A percentile compares a stretch with the other conserved stretches of the same genome.
Conservation (phyloP, 2,888 invertebrate genomes). For the Cheilosia soror region DNA sequence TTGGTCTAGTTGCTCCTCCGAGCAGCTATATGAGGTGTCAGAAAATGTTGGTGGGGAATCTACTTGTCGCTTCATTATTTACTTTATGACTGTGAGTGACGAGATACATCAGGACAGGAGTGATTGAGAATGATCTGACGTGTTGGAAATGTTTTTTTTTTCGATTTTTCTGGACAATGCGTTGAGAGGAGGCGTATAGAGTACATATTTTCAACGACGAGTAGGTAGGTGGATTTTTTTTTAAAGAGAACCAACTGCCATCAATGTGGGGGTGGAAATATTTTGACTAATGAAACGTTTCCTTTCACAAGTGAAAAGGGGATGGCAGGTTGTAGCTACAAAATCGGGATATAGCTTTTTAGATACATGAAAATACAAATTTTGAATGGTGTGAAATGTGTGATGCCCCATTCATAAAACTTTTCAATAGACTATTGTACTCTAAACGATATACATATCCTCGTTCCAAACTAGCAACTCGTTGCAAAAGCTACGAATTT, state of each 20-base stretch:
- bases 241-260: conserved; percentile 19
- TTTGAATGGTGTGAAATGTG: too few species aligned
- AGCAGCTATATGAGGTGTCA: conserved; percentile 13
- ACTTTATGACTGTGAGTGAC: conserved; percentile 40
- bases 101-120: neutral
- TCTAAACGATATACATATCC: too few species aligned
- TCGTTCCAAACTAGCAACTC: too few species aligned
- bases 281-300: conserved; percentile 16
- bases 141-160: conserved; percentile 4
- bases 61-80: conserved; percentile 41
- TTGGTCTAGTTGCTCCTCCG: neutral
- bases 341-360: neutral
- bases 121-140: conserved; percentile 47
- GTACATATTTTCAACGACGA: neutral
- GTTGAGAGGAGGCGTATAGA: neutral
- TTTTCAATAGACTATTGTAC: too few species aligned
- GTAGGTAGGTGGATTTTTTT: neutral
- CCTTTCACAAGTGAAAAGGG: conserved; percentile 3
- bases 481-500: too few species aligned
- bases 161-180: too few species aligned
- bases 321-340: conserved; percentile 10
- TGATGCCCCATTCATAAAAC: too few species aligned
- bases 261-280: conserved; percentile 4
- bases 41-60: conserved; percentile 10
- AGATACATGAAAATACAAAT: too few species aligned